These are phyloP conservation scores for Trachymyrmex cornetzi DNA, from an alignment of 1,140 invertebrate genomes.

Conservation along the genomic window DNA sequence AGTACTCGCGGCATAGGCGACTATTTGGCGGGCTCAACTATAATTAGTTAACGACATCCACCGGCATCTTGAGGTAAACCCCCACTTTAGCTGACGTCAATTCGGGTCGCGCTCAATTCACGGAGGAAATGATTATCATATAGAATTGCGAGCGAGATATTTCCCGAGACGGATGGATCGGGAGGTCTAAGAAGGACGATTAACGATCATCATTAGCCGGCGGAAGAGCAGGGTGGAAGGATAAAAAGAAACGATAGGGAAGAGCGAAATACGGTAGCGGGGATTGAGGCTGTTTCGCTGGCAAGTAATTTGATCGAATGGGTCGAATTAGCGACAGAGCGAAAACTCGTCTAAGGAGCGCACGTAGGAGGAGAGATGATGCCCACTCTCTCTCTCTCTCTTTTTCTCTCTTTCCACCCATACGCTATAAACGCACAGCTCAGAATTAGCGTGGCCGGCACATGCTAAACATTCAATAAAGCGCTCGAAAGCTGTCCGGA, in stretches of 20 bases:
- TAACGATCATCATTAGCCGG: conserved; percentile 69
- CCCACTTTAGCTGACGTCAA: not conserved
- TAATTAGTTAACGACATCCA: conserved; percentile 65
- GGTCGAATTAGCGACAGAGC: conserved; percentile 74
- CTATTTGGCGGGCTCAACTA: conserved; percentile 62
- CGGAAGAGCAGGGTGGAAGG: conserved; percentile 52
- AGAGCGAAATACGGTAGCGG: not conserved
- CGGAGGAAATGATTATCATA: conserved; percentile 62
- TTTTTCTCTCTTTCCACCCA: conserved; percentile 31
- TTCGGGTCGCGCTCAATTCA: conserved; percentile 23
- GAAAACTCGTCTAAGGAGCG: conserved; percentile 73
- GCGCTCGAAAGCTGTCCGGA: conserved; percentile 83
- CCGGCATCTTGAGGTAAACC: conserved; percentile 24
- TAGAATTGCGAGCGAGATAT: conserved; percentile 55
- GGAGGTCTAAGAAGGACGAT: conserved; percentile 65
- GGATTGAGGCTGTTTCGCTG: conserved; percentile 58
- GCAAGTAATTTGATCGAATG: conserved; percentile 73
- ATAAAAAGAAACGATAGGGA: conserved; percentile 52
- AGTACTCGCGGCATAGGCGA: conserved; percentile 50
- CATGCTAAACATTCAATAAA: conserved; percentile 86
- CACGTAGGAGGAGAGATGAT: conserved; percentile 69
- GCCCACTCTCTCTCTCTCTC: not conserved
- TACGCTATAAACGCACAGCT: conserved; percentile 77
- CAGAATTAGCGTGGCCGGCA: conserved; percentile 84
- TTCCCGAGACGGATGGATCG: conserved; percentile 33